Evolutionary conservation across 2,797 vertebrate genomes (phyloP), one percentile per base, ranked within the genome.

Genomic region (Amniataba percoides): DNA sequence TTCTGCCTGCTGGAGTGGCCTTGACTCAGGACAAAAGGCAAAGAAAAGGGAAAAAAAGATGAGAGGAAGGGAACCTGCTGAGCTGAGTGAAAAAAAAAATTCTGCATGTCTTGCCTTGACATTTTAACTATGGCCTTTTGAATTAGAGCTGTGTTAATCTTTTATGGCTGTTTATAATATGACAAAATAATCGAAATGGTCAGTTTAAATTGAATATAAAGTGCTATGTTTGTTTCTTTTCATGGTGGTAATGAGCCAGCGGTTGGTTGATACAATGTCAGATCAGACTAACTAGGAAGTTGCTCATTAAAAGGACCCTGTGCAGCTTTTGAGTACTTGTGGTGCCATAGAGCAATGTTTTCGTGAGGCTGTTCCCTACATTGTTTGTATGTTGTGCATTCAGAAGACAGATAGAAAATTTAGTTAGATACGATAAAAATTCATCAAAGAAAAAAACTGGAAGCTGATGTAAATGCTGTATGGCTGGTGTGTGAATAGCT

Each of bases 21-120:
- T 90, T 88, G 84, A 87, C 74, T 81, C 52, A 59, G 74, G 70
- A 87, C 85, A 88, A 85, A 91, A 84, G 60, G 51, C 60, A 85
- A 78, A 71, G 80, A 78, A 59, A 72, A 36, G 57, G 51, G 19
- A 9, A 12, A 81, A 75, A 79, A 77, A 60, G 53, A 56, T 39
- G 15, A 49, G 25, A 53, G 21, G 45, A 21, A 58, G 27, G 59
- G 21, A 59, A 23, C 63, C 19, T 19, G 43, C 53, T 52, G 39
- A 34, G 27, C 27, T 3, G 27, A 31, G 25, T 27, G 18, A 34
- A 14, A 14, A 70, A 42, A 19, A 43, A 64, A 6, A 63, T 36
- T 58, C 55, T 52, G 18, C 58, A 63, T 15, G 9, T 63, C 69
- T 78, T 31, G 52, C 82, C 43, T 82, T 76, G 60, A 76, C 52